A percentile compares a stretch with the other conserved stretches of the same genome.
Conservation (phyloP, 2,113 vertebrate genomes). For the Aepyceros melampus region DNA sequence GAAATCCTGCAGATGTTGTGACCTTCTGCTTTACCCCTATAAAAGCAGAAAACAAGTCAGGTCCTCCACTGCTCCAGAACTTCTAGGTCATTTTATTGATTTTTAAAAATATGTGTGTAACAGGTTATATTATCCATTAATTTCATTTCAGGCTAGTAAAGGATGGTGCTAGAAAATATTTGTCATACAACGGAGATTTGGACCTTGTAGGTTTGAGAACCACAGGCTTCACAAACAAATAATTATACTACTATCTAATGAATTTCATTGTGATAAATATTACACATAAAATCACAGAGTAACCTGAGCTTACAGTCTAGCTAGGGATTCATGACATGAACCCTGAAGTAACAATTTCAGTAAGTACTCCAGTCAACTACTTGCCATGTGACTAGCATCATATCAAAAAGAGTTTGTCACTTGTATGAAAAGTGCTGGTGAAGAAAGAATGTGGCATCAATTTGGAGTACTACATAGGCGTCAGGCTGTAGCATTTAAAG, state of each 20-base stretch:
- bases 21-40: neutral
- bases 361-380: neutral
- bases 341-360: neutral
- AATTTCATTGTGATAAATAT: neutral
- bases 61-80: neutral
- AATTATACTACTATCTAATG: neutral
- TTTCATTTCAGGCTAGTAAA: constrained; percentile 18
- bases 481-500: neutral
- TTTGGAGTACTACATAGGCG: neutral
- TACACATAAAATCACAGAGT: neutral
- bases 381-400: fast-evolving
- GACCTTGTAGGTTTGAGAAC: neutral
- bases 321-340: neutral
- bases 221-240: neutral
- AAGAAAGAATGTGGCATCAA: neutral
- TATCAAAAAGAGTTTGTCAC: neutral
- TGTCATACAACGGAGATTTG: neutral
- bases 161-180: neutral
- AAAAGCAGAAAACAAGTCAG: neutral
- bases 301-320: neutral
- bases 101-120: constrained; percentile 41
- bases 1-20: neutral
- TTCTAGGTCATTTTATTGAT: constrained; percentile 26
- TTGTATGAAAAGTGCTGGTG: neutral
- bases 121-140: constrained; percentile 23